Evolutionary conservation across 2,113 vertebrate genomes (phyloP).

Genomic region (Daboia siamensis): DNA sequence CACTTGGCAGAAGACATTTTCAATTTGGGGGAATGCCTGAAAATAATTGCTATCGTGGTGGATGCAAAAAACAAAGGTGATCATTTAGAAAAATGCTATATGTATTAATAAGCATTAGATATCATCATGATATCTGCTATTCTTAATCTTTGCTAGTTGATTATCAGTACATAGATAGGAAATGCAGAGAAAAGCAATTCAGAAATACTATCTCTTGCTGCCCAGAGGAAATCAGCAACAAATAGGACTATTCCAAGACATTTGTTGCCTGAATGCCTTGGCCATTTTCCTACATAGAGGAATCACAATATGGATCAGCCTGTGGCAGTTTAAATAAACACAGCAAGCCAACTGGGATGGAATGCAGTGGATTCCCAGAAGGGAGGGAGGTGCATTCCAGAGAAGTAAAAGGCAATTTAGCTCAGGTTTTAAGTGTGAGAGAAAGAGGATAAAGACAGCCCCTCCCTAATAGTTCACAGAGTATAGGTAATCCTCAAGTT

Average conservation of each 20-base stretch:
- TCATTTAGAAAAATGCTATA: not conserved
- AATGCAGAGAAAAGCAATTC: not conserved
- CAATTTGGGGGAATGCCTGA: not conserved
- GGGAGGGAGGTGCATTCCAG: not conserved
- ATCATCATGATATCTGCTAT: not conserved
- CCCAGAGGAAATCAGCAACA: not conserved
- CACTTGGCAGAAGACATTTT: not conserved
- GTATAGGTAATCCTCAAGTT: too few species aligned
- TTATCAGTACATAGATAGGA: not conserved
- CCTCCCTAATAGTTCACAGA: not conserved
- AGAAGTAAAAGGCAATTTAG: not conserved
- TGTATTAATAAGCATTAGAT: not conserved
- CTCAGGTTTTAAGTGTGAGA: not conserved
- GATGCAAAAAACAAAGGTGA: not conserved
- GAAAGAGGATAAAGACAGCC: not conserved
- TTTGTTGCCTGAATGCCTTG: not conserved
- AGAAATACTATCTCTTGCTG: not conserved
- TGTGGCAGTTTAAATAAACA: not conserved
- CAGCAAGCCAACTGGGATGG: not conserved
- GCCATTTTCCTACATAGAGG: not conserved
- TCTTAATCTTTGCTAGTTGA: not conserved
- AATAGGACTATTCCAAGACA: not conserved
- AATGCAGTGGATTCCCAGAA: not conserved
- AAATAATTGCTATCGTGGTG: not conserved
- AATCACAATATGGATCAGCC: not conserved